A percentile compares a stretch with the other conserved stretches of the same genome.
Conservation (phyloP, 2,797 vertebrate genomes). For the Adelosebastes latens region DNA sequence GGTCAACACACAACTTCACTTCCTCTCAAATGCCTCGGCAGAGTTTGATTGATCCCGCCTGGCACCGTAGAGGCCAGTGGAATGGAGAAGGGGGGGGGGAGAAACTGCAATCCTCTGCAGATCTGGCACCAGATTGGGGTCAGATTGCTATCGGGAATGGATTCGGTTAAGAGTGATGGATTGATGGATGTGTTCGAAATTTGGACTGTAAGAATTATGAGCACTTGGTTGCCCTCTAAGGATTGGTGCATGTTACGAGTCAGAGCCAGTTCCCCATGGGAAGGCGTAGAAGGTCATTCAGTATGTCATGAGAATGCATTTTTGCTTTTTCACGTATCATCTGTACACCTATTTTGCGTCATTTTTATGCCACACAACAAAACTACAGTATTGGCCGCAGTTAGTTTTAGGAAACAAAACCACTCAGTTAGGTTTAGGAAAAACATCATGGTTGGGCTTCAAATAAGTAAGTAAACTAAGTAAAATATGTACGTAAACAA, state of each 20-base stretch:
- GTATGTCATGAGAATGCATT: too few relatives aligned
- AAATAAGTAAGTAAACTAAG: too few relatives aligned
- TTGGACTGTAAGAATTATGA: constrained; percentile 42
- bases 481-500: too few relatives aligned
- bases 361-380: too few relatives aligned
- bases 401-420: too few relatives aligned
- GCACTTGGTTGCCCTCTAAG: constrained; percentile 19
- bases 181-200: constrained; percentile 41
- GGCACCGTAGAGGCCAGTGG: constrained; percentile 49
- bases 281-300: too few relatives aligned
- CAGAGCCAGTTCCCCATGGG: background rate
- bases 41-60: constrained; percentile 67
- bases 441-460: too few relatives aligned
- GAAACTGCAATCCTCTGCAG: constrained; percentile 49
- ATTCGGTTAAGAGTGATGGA: constrained; percentile 13
- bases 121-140: constrained; percentile 52
- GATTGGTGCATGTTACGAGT: background rate
- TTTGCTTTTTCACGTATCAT: too few relatives aligned
- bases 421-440: too few relatives aligned
- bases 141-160: constrained; percentile 32
- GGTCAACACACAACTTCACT: constrained; percentile 69
- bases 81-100: constrained; percentile 19
- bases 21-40: constrained; percentile 60
- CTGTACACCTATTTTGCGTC: rapidly evolving
- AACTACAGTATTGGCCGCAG: too few relatives aligned